phyloP scores from a whole-genome alignment of 2,797 vertebrate genomes.

The Myotis planiceps region DNA sequence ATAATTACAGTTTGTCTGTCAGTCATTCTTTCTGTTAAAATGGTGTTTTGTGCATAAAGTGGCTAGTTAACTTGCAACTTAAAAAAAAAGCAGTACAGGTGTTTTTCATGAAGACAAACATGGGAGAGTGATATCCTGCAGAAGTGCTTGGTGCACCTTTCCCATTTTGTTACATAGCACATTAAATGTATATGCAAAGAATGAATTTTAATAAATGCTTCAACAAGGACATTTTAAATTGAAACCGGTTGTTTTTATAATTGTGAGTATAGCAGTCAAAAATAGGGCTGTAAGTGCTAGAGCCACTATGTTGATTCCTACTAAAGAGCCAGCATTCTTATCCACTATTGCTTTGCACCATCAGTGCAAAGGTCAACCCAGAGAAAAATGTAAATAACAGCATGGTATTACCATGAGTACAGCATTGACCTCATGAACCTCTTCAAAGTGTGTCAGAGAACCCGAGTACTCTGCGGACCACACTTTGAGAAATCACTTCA shows the following conservation, averaged over 20 bases:
- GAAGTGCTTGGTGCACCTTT: not conserved
- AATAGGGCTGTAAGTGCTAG: not conserved
- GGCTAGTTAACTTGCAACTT: not conserved
- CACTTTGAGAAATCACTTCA: not conserved
- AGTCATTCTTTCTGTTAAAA: not conserved
- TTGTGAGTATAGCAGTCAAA: not conserved
- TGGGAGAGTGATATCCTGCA: too few relatives aligned
- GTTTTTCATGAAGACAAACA: not conserved
- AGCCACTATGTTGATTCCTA: not conserved
- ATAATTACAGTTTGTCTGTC: not conserved
- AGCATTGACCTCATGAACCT: not conserved
- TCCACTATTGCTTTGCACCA: not conserved
- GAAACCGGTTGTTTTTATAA: not conserved
- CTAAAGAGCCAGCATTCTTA: not conserved
- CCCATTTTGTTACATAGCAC: not conserved
- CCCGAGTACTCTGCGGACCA: not conserved
- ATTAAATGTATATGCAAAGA: not conserved
- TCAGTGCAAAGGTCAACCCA: not conserved
- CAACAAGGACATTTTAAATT: not conserved
- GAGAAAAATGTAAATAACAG: not conserved
- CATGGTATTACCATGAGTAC: not conserved
- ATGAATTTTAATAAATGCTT: not conserved
- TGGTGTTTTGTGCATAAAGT: not conserved
- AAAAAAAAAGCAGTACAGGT: not conserved
- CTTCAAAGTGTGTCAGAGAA: not conserved